Conservation (phyloP, 2,888 invertebrate genomes). For the Mycalesis mineus region DNA sequence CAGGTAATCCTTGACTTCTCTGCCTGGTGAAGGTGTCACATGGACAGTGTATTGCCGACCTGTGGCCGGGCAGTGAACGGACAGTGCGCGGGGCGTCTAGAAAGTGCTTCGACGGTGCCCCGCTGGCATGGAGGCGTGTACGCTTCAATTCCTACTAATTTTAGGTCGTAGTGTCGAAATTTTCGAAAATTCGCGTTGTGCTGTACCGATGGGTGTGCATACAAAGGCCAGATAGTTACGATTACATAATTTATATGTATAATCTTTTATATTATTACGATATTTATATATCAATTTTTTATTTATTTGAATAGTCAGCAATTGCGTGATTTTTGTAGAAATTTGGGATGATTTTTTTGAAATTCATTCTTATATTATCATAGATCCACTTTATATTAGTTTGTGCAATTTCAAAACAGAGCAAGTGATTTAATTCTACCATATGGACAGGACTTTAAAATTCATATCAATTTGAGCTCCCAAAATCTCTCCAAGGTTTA, state of each 20-base stretch:
- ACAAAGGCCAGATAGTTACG: conserved; percentile 1
- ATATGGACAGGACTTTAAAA: too few species aligned
- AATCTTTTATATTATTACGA: neutral
- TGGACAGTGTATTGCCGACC: conserved; percentile 35
- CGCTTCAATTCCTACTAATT: conserved; percentile 62
- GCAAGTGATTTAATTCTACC: too few species aligned
- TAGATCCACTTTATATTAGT: too few species aligned
- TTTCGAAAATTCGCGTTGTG: conserved; percentile 13
- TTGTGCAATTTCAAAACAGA: too few species aligned
- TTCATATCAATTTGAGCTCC: too few species aligned
- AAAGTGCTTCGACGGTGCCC: conserved; percentile 72
- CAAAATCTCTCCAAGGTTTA: too few species aligned
- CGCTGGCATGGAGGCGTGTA: conserved; percentile 24
- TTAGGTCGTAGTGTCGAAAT: conserved; percentile 49
- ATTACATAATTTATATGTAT: neutral
- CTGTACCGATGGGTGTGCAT: neutral
- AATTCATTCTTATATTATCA: neutral
- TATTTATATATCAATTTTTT: neutral
- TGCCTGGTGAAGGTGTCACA: conserved; percentile 39
- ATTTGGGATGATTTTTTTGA: neutral
- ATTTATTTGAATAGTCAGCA: conserved; percentile 4
- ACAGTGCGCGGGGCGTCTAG: conserved; percentile 50
- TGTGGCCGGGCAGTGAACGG: conserved; percentile 36
- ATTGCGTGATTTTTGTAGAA: neutral
- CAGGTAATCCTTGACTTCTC: conserved; percentile 45